These are phyloP conservation scores for Mastigias papua DNA, from an alignment of 30 jellyfish, hydroid and myxozoan species.

Conservation along the genomic window DNA sequence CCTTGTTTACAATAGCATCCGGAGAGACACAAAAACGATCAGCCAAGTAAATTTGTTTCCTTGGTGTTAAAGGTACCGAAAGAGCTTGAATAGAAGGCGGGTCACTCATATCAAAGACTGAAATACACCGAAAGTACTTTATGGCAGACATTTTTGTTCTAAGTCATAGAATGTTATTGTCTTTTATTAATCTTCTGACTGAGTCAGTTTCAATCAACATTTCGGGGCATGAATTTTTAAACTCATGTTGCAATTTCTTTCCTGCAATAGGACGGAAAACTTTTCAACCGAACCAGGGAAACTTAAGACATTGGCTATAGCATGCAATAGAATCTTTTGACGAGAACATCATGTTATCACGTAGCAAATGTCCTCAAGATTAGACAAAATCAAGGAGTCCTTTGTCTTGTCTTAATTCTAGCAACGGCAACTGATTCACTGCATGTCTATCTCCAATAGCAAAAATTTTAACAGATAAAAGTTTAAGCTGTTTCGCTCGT, in stretches of 20 bases:
- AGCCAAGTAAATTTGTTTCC: neutral
- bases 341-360: neutral
- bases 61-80: slow-evolving; percentile 1
- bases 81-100: neutral
- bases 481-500: neutral
- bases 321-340: neutral
- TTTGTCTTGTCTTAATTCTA: neutral
- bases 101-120: neutral
- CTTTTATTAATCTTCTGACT: neutral
- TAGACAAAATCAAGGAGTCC: neutral
- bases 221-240: neutral
- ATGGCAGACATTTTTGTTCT: neutral
- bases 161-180: neutral
- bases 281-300: neutral
- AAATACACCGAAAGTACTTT: neutral
- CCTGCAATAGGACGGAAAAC: neutral
- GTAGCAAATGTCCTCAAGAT: neutral
- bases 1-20: neutral
- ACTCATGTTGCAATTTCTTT: neutral
- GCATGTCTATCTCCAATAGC: neutral
- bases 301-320: neutral
- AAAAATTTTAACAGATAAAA: neutral
- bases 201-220: neutral
- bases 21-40: neutral
- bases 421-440: neutral